Percentiles rank a stretch among this genome's conserved stretches.
Conservation (phyloP, 2,888 invertebrate species). For the Neoascia interrupta region DNA sequence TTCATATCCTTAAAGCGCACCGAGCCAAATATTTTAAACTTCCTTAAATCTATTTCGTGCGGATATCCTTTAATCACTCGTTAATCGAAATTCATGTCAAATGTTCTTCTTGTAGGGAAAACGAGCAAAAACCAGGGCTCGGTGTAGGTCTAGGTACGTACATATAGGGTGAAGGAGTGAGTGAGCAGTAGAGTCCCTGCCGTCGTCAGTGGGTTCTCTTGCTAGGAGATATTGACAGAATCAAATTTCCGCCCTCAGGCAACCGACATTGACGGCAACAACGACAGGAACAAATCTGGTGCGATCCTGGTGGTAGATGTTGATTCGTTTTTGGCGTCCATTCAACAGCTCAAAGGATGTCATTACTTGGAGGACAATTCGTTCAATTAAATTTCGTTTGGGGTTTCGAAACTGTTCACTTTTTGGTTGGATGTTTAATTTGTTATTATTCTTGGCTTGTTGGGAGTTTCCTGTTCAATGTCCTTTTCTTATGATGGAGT, state of each 20-base stretch:
- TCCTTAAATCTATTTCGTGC: slow-evolving; percentile 34
- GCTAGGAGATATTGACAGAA: slow-evolving; percentile 53
- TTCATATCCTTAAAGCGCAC: slow-evolving; percentile 17
- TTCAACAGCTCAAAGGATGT: slow-evolving; percentile 56
- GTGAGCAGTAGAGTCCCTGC: no score
- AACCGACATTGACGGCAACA: slow-evolving; percentile 48
- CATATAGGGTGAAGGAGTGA: slow-evolving; percentile 18
- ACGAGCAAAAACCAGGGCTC: slow-evolving; percentile 22
- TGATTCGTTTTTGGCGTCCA: slow-evolving; percentile 56
- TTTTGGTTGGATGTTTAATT: slow-evolving; percentile 49
- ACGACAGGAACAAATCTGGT: slow-evolving; percentile 42
- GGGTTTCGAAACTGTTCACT: slow-evolving; percentile 32
- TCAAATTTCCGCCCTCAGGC: slow-evolving; percentile 60
- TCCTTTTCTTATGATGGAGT: neutral
- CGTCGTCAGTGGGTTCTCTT: slow-evolving; percentile 33
- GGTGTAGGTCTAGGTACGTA: no score
- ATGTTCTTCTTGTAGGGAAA: slow-evolving; percentile 22
- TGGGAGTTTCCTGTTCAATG: slow-evolving; percentile 11
- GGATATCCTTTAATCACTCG: slow-evolving; percentile 55
- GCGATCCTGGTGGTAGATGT: slow-evolving; percentile 37
- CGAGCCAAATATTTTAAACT: slow-evolving; percentile 36
- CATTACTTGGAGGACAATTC: slow-evolving; percentile 60
- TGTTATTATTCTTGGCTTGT: slow-evolving; percentile 46
- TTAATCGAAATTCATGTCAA: slow-evolving; percentile 52
- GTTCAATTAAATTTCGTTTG: slow-evolving; percentile 52